These are phyloP conservation scores for Scaptodrosophila latifasciaeformis DNA, from an alignment of 2,888 invertebrate species.

Conservation along the genomic window DNA sequence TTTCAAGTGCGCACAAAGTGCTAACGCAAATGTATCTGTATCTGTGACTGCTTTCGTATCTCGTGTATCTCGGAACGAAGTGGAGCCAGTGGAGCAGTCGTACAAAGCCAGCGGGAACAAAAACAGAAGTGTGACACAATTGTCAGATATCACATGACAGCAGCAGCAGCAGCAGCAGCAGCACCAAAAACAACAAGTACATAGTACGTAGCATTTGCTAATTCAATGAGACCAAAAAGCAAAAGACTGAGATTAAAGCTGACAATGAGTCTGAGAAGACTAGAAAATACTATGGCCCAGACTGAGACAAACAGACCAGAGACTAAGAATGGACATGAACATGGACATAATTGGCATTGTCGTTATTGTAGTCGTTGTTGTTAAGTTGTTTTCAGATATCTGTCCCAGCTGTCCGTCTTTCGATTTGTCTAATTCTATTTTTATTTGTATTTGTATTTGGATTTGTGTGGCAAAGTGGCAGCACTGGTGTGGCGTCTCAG, in stretches of 20 bases:
- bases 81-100: slow-evolving; percentile 33
- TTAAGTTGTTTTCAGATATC: no score
- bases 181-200: slow-evolving; percentile 16
- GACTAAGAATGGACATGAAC: slow-evolving; percentile 40
- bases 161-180: slow-evolving; percentile 18
- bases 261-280: slow-evolving; percentile 24
- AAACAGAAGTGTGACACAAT: slow-evolving; percentile 55
- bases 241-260: slow-evolving; percentile 40
- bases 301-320: slow-evolving; percentile 14
- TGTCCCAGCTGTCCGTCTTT: no score
- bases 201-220: slow-evolving; percentile 16
- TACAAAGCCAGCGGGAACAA: slow-evolving; percentile 27
- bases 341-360: slow-evolving; percentile 60
- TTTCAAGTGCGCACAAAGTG: slow-evolving; percentile 27
- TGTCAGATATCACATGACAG: slow-evolving; percentile 52
- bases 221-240: slow-evolving; percentile 26
- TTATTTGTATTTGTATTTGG: slow-evolving; percentile 1
- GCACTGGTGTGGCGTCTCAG: slow-evolving; percentile 28
- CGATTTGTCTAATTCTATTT: slow-evolving; percentile 13
- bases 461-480: no score
- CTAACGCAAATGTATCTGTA: not conserved
- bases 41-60: no score
- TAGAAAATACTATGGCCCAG: no score
- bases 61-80: slow-evolving; percentile 29
- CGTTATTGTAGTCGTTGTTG: slow-evolving; percentile 8